Percentiles rank a stretch among this genome's conserved stretches.
These are phyloP conservation scores for Pseudopodoces humilis DNA, from an alignment of 2,113 vertebrate species.

Conservation along the genomic window DNA sequence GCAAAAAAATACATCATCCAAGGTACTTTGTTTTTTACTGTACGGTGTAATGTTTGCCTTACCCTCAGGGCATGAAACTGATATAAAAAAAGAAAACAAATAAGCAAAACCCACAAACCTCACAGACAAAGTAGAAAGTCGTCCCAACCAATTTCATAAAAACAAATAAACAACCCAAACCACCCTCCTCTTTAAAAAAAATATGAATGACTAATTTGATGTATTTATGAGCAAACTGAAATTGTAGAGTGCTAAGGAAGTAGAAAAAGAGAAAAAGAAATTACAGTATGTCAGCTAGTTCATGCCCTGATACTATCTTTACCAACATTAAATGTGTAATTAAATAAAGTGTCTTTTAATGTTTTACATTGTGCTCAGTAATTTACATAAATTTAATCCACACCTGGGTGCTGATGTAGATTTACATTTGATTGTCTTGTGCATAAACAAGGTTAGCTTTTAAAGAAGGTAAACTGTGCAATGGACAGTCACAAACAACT, in stretches of 20 bases:
- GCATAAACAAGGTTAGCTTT: constrained; percentile 78
- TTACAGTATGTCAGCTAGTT: constrained; percentile 39
- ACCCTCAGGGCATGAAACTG: constrained; percentile 72
- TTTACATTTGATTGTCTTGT: constrained; percentile 81
- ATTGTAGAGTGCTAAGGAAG: constrained; percentile 38
- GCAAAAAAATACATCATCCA: constrained; percentile 70
- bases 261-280: constrained; percentile 47
- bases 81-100: constrained; percentile 31
- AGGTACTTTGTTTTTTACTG: constrained; percentile 58
- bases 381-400: constrained; percentile 69
- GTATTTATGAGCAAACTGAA: constrained; percentile 58
- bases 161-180: constrained; percentile 25
- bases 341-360: constrained; percentile 70
- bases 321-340: constrained; percentile 55
- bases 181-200: constrained; percentile 36
- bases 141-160: constrained; percentile 6
- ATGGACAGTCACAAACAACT: constrained; percentile 78
- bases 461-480: constrained; percentile 74
- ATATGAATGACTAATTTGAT: constrained; percentile 47
- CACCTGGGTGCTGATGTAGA: constrained; percentile 69
- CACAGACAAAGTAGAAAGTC: constrained; percentile 1
- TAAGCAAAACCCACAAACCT: constrained; percentile 26
- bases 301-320: constrained; percentile 64
- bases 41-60: constrained; percentile 56
- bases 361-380: constrained; percentile 74